Evolutionary conservation across 2,888 invertebrate genomes (phyloP).

Genomic region (Digitonthophagus gazella): DNA sequence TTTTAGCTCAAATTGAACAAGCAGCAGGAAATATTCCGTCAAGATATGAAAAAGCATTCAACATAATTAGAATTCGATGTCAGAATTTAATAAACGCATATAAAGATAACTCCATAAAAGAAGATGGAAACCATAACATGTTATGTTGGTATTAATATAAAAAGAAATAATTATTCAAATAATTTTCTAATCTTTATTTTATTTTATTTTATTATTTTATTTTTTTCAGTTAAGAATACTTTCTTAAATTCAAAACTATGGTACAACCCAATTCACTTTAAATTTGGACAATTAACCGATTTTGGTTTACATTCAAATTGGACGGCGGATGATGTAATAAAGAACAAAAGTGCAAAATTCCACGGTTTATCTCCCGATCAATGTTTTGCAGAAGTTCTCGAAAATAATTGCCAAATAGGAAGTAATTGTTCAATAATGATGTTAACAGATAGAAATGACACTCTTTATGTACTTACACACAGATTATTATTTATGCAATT

Average conservation of each 20-base stretch:
- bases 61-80: constrained; percentile 31
- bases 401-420: constrained; percentile 34
- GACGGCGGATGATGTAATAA: constrained; percentile 34
- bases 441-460: constrained; percentile 36
- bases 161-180: no score
- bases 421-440: constrained; percentile 37
- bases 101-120: background rate
- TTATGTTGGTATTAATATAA: background rate
- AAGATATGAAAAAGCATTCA: constrained; percentile 12
- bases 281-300: constrained; percentile 25
- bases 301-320: constrained; percentile 39
- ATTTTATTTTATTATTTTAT: constrained; percentile 11
- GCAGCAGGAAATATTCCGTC: constrained; percentile 14
- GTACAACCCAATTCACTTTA: constrained; percentile 28
- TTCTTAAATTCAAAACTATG: constrained; percentile 34
- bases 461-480: constrained; percentile 41
- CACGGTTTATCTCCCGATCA: constrained; percentile 37
- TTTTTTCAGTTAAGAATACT: constrained; percentile 30
- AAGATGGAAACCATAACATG: background rate
- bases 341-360: constrained; percentile 35
- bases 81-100: constrained; percentile 25
- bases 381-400: constrained; percentile 39
- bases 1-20: constrained; percentile 34
- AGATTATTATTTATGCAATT: constrained; percentile 40
- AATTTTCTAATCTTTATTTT: no score